Evolutionary conservation across 2,797 vertebrate species (phyloP).

Genomic region (Cichlasoma orientale): DNA sequence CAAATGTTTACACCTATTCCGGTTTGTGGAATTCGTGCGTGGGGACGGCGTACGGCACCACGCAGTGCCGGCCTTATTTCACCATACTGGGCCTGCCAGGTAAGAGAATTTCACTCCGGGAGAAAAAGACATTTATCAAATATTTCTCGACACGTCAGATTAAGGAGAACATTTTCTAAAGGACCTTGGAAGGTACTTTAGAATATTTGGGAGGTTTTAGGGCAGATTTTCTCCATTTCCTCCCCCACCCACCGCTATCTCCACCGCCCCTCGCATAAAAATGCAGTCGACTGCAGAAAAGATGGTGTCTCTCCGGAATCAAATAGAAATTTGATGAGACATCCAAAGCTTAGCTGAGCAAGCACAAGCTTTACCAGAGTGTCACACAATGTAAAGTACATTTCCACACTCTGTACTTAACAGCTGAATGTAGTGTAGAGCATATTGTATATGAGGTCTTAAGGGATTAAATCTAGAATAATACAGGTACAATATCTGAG

Average conservation of each 20-base stretch:
- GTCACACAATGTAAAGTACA: conserved; percentile 76
- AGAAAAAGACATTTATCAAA: conserved; percentile 49
- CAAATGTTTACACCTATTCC: conserved; percentile 83
- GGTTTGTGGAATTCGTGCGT: conserved; percentile 88
- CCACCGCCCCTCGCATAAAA: conserved; percentile 10
- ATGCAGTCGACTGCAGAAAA: conserved; percentile 70
- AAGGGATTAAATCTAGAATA: conserved; percentile 69
- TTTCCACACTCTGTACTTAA: conserved; percentile 72
- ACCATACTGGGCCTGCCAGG: conserved; percentile 90
- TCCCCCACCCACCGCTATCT: conserved; percentile 23
- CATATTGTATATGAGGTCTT: conserved; percentile 67
- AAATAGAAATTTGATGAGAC: conserved; percentile 75
- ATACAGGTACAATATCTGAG: conserved; percentile 61
- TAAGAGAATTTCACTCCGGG: conserved; percentile 65
- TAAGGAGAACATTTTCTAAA: conserved; percentile 57
- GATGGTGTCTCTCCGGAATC: conserved; percentile 68
- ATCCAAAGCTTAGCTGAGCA: conserved; percentile 76
- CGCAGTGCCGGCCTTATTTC: conserved; percentile 86
- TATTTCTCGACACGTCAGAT: conserved; percentile 45
- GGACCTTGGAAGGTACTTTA: conserved; percentile 55
- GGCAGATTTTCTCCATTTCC: conserved; percentile 49
- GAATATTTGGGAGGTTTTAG: conserved; percentile 63
- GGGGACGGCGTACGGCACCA: conserved; percentile 82
- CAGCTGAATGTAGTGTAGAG: conserved; percentile 68
- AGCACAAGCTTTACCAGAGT: conserved; percentile 70